phyloP scores from a whole-genome alignment of 2,113 vertebrate genomes.

The Sterrhoptilus dennistouni region DNA sequence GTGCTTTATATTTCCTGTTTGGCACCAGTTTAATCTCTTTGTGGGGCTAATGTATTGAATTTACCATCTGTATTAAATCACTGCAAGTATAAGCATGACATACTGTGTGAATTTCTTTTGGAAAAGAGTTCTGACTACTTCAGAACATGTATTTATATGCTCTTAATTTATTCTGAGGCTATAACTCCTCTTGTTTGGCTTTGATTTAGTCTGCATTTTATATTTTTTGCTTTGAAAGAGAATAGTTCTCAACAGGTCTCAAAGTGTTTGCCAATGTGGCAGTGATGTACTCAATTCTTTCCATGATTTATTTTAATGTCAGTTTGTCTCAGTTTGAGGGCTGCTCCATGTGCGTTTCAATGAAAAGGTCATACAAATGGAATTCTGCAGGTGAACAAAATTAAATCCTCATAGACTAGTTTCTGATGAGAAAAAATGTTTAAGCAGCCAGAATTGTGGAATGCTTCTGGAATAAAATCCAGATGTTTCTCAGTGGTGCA shows the following conservation, averaged over 20 bases:
- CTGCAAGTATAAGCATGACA: background rate
- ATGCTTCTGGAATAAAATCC: slow-evolving; percentile 23
- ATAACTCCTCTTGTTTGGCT: background rate
- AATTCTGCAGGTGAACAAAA: slow-evolving; percentile 36
- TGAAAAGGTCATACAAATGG: background rate
- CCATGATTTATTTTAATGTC: background rate
- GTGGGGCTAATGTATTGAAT: background rate
- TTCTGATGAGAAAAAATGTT: background rate
- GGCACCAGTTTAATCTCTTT: background rate
- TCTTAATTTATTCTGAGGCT: background rate
- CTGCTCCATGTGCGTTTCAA: background rate
- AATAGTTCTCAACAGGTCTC: background rate
- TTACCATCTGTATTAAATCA: background rate
- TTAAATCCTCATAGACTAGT: background rate
- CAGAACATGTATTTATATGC: background rate
- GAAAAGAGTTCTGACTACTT: background rate
- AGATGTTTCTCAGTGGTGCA: slow-evolving; percentile 4
- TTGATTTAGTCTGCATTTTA: background rate
- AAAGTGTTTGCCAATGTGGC: background rate
- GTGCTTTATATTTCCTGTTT: background rate
- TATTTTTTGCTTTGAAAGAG: background rate
- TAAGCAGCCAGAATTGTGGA: background rate
- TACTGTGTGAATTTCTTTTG: background rate
- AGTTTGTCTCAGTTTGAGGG: background rate
- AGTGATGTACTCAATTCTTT: background rate